Conservation (phyloP, 2,113 vertebrate species). For the human (Homo sapiens) region GRCh38 chr9:114246001-114246500, state of each 20-base stretch:
- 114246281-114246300: neutral
- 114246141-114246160: neutral
- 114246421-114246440: neutral
- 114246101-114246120: neutral
- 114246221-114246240: rapidly evolving
- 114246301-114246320: neutral
- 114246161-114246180: neutral
- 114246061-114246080: neutral
- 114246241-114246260: neutral
- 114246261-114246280: neutral
- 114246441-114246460: neutral
- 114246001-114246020: neutral
- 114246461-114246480: neutral
- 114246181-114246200: neutral
- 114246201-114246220: neutral
- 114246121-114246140: rapidly evolving
- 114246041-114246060: neutral
- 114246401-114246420: neutral
- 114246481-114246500: rapidly evolving
- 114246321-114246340: slow-evolving; percentile 19
- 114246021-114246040: rapidly evolving
- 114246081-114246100: neutral
- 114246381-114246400: neutral
- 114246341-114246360: neutral
- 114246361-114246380: neutral